Percentiles rank a stretch among this genome's conserved stretches.
Evolutionary conservation across 2,113 vertebrate species (phyloP).

Genomic region (Indicator maculatus): DNA sequence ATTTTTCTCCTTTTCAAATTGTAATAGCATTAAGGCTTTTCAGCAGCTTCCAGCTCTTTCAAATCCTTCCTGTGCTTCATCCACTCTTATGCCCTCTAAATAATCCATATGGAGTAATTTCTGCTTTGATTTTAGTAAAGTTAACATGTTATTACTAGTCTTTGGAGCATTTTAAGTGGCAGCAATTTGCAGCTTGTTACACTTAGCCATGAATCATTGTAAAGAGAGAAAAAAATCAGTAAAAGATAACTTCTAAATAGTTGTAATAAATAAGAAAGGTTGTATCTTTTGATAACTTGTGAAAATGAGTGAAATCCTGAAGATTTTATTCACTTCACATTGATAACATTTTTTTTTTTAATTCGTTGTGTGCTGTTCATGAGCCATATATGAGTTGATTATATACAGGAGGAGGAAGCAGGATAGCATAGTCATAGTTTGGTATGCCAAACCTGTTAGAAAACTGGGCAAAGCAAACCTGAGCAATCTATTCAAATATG

Average conservation of each 20-base stretch:
- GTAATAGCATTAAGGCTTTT: constrained; percentile 1
- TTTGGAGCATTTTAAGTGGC: neutral
- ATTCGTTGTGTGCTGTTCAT: neutral
- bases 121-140: neutral
- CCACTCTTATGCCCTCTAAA: neutral
- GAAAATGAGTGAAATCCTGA: neutral
- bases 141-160: neutral
- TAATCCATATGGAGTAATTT: neutral
- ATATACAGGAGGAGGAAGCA: neutral
- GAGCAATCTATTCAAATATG: neutral
- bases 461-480: neutral
- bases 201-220: neutral
- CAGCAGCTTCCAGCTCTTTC: neutral
- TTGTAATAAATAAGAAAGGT: neutral
- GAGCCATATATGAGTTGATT: neutral
- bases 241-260: neutral
- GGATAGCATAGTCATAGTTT: neutral
- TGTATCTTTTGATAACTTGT: neutral
- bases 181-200: neutral
- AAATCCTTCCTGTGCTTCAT: neutral
- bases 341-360: rapidly evolving
- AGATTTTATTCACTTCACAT: neutral
- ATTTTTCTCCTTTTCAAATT: neutral
- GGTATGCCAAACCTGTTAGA: neutral
- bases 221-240: neutral